phyloP scores from a whole-genome alignment of 1,140 invertebrate species.

The Tribolium madens region DNA sequence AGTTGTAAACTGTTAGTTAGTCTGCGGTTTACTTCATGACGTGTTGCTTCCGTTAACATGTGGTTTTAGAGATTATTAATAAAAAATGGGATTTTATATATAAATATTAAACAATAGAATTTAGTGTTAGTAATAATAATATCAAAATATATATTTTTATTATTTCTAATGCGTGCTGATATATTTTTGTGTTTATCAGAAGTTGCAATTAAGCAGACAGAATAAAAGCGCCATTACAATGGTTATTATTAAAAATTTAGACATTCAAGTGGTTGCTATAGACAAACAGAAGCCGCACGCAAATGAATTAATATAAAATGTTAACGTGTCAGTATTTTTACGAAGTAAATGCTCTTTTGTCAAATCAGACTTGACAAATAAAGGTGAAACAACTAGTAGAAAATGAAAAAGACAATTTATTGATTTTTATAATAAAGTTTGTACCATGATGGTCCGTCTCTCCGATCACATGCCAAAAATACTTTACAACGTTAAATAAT shows the following conservation, averaged over 20 bases:
- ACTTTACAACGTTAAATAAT: conserved; percentile 38
- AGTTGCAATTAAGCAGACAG: conserved; percentile 2
- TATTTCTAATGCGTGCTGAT: background rate
- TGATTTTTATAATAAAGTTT: conserved; percentile 40
- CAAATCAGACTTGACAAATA: conserved; percentile 1
- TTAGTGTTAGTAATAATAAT: no score
- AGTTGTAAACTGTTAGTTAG: no score
- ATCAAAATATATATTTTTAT: no score
- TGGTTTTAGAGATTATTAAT: no score
- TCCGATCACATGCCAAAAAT: conserved; percentile 35
- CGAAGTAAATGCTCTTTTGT: background rate
- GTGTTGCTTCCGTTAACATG: no score
- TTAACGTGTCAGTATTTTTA: background rate
- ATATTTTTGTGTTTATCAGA: background rate
- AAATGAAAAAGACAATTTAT: conserved; percentile 39
- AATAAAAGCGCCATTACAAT: conserved; percentile 23
- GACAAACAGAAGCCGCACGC: conserved; percentile 1
- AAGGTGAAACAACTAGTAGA: conserved; percentile 4
- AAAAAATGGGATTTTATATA: no score
- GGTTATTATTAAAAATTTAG: conserved; percentile 12
- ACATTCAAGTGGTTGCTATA: conserved; percentile 6
- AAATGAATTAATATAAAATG: conserved; percentile 19
- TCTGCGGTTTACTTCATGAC: no score
- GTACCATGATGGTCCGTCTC: conserved; percentile 41
- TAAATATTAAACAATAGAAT: background rate